phyloP scores from a whole-genome alignment of 2,797 vertebrate genomes.

The Centropyge bicolor region DNA sequence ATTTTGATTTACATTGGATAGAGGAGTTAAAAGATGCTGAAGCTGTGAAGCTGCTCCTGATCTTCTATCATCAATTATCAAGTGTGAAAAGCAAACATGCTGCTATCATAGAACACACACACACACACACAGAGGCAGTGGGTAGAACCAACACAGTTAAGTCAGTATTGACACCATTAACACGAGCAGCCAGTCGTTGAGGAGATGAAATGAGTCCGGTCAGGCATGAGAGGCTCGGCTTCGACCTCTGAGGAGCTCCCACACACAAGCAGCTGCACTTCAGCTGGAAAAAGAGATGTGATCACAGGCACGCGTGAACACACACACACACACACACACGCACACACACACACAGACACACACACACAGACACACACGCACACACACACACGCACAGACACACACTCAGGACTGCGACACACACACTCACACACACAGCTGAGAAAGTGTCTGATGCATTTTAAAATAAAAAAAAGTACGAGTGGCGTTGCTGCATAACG shows the following conservation, averaged over 20 bases:
- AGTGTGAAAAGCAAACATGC: slow-evolving; percentile 2
- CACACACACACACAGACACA: slow-evolving; percentile 27
- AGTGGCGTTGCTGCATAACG: no score
- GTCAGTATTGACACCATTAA: slow-evolving; percentile 69
- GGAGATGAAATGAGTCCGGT: slow-evolving; percentile 63
- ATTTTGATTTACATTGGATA: neutral
- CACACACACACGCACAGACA: neutral
- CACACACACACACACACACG: slow-evolving; percentile 29
- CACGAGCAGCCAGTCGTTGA: slow-evolving; percentile 53
- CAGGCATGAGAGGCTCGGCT: slow-evolving; percentile 36
- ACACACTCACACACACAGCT: no score
- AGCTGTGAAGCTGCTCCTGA: neutral
- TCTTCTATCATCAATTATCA: neutral
- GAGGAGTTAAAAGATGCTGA: neutral
- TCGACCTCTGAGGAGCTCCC: slow-evolving; percentile 41
- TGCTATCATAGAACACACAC: slow-evolving; percentile 26
- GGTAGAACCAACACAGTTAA: slow-evolving; percentile 52
- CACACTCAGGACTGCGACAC: neutral
- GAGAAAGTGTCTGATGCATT: no score
- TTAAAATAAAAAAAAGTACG: no score
- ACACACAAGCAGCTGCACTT: slow-evolving; percentile 34
- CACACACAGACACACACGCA: slow-evolving; percentile 37
- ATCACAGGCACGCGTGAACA: slow-evolving; percentile 47
- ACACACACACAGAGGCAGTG: slow-evolving; percentile 46
- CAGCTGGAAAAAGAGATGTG: slow-evolving; percentile 55